phyloP scores from a whole-genome alignment of 2,797 vertebrate species.

The Okamejei kenojei region DNA sequence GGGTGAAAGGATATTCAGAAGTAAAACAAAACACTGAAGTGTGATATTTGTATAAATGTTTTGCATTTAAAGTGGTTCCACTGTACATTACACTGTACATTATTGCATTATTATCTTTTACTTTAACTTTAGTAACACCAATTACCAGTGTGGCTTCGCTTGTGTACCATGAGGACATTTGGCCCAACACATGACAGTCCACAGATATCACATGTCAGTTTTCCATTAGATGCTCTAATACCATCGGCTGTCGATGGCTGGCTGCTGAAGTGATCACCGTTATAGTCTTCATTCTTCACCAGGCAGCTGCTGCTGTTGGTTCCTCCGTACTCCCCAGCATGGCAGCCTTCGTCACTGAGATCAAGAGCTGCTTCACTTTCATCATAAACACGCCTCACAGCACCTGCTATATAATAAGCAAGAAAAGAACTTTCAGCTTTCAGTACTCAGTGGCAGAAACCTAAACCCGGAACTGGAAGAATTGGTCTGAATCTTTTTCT shows the following conservation, averaged over 20 bases:
- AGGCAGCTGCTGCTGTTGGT: constrained; percentile 65
- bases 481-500: neutral
- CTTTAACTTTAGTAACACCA: constrained; percentile 40
- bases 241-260: constrained; percentile 54
- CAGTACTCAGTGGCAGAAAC: neutral
- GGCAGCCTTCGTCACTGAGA: constrained; percentile 57
- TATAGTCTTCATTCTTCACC: constrained; percentile 66
- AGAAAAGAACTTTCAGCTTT: neutral
- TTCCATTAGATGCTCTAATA: constrained; percentile 60
- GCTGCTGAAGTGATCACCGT: constrained; percentile 57
- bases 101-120: constrained; percentile 11
- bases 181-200: constrained; percentile 89
- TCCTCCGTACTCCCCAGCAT: constrained; percentile 55
- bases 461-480: neutral
- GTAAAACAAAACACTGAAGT: constrained; percentile 19
- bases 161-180: constrained; percentile 92
- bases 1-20: neutral
- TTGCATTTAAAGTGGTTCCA: constrained; percentile 18
- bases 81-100: neutral
- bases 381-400: constrained; percentile 57
- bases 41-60: constrained; percentile 35
- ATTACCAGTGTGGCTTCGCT: constrained; percentile 91
- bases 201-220: constrained; percentile 85
- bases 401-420: neutral
- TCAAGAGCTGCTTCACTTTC: constrained; percentile 57